Evolutionary conservation across 2,888 invertebrate species (phyloP).

Genomic region (Cataglyphis livida): DNA sequence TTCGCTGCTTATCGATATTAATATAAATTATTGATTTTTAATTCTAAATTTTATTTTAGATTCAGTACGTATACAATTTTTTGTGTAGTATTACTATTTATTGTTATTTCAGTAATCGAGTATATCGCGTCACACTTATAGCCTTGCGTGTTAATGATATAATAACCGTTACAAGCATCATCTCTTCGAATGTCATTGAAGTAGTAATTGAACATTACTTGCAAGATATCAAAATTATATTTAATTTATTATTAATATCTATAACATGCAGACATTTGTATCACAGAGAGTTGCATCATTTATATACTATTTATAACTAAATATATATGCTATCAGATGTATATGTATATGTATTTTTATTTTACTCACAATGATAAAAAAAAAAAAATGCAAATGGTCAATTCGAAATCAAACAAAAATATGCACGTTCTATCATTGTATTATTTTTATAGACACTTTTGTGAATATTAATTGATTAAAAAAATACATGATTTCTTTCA

Average conservation of each 20-base stretch:
- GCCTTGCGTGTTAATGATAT: not conserved
- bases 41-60: not conserved
- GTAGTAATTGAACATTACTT: slow-evolving; percentile 13
- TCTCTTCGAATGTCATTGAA: slow-evolving; percentile 20
- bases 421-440: not conserved
- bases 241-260: slow-evolving; percentile 1
- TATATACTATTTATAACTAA: not conserved
- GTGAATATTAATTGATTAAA: not conserved
- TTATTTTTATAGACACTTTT: not conserved
- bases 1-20: not conserved
- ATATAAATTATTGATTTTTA: not conserved
- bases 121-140: slow-evolving; percentile 12
- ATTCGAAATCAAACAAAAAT: not conserved
- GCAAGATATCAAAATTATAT: not conserved
- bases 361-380: not conserved
- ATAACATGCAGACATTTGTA: not conserved
- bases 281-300: not conserved
- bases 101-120: not conserved
- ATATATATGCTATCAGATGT: not conserved
- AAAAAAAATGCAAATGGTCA: not conserved
- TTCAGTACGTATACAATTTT: not conserved
- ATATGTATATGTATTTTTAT: not conserved
- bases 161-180: slow-evolving; percentile 20
- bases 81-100: not conserved
- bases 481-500: not conserved